A percentile compares a stretch with the other conserved stretches of the same genome.
These are phyloP conservation scores for Xanthia togata DNA, from an alignment of 2,888 invertebrate species.

Conservation along the genomic window DNA sequence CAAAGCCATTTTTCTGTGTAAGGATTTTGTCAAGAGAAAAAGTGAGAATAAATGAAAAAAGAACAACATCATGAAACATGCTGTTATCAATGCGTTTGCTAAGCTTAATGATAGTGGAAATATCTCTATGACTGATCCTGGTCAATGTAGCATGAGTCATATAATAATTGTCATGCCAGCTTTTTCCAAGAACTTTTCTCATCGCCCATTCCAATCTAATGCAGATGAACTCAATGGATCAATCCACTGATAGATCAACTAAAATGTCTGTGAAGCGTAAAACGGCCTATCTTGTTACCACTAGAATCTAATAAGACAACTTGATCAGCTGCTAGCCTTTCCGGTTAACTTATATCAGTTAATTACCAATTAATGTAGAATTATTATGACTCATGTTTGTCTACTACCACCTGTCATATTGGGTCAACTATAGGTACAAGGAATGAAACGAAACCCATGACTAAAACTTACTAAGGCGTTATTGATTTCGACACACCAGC, in stretches of 20 bases:
- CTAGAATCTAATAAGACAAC: constrained; percentile 16
- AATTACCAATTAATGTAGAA: constrained; percentile 34
- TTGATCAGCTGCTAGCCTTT: constrained; percentile 27
- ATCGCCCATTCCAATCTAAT: neutral
- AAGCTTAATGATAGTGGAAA: neutral
- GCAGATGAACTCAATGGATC: constrained; percentile 16
- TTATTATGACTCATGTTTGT: neutral
- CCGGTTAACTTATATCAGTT: constrained; percentile 17
- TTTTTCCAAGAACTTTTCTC: constrained; percentile 31
- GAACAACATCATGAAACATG: neutral
- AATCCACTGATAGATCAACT: constrained; percentile 1
- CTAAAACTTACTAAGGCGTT: neutral
- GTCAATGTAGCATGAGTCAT: constrained; percentile 4
- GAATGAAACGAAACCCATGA: neutral
- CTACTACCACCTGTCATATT: constrained; percentile 28
- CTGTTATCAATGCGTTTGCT: neutral
- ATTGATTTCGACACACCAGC: neutral
- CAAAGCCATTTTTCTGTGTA: too few relatives aligned
- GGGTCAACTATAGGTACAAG: neutral
- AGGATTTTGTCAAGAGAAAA: too few relatives aligned
- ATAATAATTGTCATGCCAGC: neutral
- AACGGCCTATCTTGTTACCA: neutral
- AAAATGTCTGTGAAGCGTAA: neutral
- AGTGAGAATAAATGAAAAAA: neutral
- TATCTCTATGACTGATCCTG: neutral